Evolutionary conservation across 2,113 vertebrate species (phyloP).

Genomic region (human): GRCh38 chr18:53503501-53504000

Average conservation of each 20-base stretch:
- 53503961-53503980: constrained; percentile 62
- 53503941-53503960: constrained; percentile 72
- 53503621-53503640: background rate
- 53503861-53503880: background rate
- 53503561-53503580: constrained; percentile 65
- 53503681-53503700: constrained; percentile 75
- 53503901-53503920: constrained; percentile 48
- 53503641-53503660: constrained; percentile 70
- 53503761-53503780: background rate
- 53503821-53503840: background rate
- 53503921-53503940: constrained; percentile 65
- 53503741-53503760: constrained; percentile 20
- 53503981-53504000: constrained; percentile 75
- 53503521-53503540: constrained; percentile 73
- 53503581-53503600: constrained; percentile 79
- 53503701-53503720: constrained; percentile 66
- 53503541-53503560: constrained; percentile 79
- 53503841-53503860: background rate
- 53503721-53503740: constrained; percentile 43
- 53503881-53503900: constrained; percentile 26
- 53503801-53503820: constrained; percentile 3
- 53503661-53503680: constrained; percentile 80
- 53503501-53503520: constrained; percentile 54
- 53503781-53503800: constrained; percentile 17
- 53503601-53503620: constrained; percentile 38